Percentiles rank a stretch among this genome's conserved stretches.
Conservation (phyloP, 2,888 invertebrate genomes). For the Ditylenchus weischeri region DNA sequence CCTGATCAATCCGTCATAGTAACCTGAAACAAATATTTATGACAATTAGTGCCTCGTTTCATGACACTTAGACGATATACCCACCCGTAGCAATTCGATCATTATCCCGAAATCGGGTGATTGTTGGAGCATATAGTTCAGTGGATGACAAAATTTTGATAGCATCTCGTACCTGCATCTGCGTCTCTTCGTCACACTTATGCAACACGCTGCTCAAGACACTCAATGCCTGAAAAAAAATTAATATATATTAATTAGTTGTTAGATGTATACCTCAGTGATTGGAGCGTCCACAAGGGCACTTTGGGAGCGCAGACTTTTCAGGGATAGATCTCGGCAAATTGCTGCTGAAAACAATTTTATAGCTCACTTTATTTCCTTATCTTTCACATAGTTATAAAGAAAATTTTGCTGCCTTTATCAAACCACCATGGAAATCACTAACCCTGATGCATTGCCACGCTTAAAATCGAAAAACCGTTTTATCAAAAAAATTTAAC, state of each 20-base stretch:
- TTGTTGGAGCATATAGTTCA: slow-evolving; percentile 54
- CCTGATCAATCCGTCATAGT: slow-evolving; percentile 56
- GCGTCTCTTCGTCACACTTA: slow-evolving; percentile 46
- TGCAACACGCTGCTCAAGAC: slow-evolving; percentile 44
- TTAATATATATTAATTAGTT: neutral
- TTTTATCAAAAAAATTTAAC: too few species aligned
- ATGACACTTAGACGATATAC: too few species aligned
- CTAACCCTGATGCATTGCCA: too few species aligned
- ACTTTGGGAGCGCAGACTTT: slow-evolving; percentile 28
- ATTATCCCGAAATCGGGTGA: slow-evolving; percentile 51
- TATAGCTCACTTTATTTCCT: too few species aligned
- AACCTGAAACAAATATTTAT: slow-evolving; percentile 13
- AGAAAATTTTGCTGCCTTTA: too few species aligned
- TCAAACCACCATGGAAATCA: too few species aligned
- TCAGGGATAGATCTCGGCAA: slow-evolving; percentile 33
- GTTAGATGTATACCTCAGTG: slow-evolving; percentile 41
- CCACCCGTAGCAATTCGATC: slow-evolving; percentile 54
- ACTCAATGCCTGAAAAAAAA: slow-evolving; percentile 36
- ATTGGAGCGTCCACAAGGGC: slow-evolving; percentile 55
- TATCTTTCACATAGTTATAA: too few species aligned
- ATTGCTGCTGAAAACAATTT: slow-evolving; percentile 18
- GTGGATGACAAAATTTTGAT: slow-evolving; percentile 46
- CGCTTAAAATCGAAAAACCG: too few species aligned
- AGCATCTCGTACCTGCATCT: slow-evolving; percentile 38
- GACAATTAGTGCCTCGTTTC: too few species aligned